Conservation (phyloP, 2,888 invertebrate species). For the Cynaeus angustus region DNA sequence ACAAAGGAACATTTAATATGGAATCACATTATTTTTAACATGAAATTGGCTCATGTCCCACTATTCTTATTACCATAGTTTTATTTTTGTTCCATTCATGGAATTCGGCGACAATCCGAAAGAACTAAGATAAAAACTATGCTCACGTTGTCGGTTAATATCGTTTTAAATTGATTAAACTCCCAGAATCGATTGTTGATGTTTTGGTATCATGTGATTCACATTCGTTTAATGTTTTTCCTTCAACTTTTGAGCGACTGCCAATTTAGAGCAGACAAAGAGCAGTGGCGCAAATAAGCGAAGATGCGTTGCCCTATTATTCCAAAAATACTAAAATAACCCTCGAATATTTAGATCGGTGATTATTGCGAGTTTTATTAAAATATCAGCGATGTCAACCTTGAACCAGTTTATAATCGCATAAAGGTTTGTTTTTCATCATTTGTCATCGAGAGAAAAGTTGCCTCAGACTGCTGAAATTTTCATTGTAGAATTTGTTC, state of each 20-base stretch:
- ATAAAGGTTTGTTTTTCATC: slow-evolving; percentile 23
- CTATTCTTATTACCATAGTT: slow-evolving; percentile 26
- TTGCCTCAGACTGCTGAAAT: neutral
- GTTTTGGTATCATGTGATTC: slow-evolving; percentile 34
- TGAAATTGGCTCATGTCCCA: slow-evolving; percentile 39
- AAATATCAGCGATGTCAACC: slow-evolving; percentile 39
- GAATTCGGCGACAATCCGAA: slow-evolving; percentile 8
- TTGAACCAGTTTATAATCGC: slow-evolving; percentile 40
- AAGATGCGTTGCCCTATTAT: slow-evolving; percentile 44
- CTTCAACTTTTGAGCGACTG: slow-evolving; percentile 32
- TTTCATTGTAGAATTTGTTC: neutral
- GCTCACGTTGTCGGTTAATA: neutral
- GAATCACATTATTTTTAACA: slow-evolving; percentile 46
- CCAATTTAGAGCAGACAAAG: slow-evolving; percentile 44
- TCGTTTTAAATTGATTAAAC: slow-evolving; percentile 15
- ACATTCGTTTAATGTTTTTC: slow-evolving; percentile 36
- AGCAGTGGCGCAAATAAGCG: slow-evolving; percentile 33
- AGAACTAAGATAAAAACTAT: neutral
- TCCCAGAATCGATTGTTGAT: slow-evolving; percentile 31
- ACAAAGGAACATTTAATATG: slow-evolving; percentile 42
- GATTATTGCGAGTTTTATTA: slow-evolving; percentile 15
- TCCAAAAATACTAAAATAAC: slow-evolving; percentile 45
- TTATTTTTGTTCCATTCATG: slow-evolving; percentile 40
- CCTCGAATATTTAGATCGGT: slow-evolving; percentile 11
- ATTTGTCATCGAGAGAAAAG: neutral